Percentiles rank a stretch among this genome's conserved stretches.
Conservation (phyloP, 2,113 vertebrate species). For the Thinocorus orbignyianus region DNA sequence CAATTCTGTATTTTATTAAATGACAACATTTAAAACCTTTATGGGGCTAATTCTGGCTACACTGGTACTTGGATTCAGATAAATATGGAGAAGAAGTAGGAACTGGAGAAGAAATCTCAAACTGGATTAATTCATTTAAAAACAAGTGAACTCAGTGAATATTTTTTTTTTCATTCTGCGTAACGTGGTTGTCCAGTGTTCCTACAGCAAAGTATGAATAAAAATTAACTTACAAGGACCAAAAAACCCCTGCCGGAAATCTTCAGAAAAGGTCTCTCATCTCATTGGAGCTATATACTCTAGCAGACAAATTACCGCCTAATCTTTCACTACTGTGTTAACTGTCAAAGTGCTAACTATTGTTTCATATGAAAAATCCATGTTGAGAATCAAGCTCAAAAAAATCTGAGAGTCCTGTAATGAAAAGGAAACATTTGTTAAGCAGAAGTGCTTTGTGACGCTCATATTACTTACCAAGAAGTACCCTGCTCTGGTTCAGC, state of each 20-base stretch:
- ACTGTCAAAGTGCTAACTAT: neutral
- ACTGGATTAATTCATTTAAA: neutral
- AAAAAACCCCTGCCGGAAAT: neutral
- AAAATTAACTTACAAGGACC: neutral
- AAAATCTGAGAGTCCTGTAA: neutral
- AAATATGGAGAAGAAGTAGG: neutral
- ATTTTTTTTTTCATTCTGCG: neutral
- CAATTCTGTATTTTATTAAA: neutral
- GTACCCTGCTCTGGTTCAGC: neutral
- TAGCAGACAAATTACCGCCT: slow-evolving; percentile 15
- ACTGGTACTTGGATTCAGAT: neutral
- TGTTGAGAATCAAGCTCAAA: neutral
- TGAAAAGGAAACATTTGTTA: slow-evolving; percentile 15
- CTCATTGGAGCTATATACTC: neutral
- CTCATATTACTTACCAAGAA: neutral
- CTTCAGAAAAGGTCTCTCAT: neutral
- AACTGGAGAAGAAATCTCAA: neutral
- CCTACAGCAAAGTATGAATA: neutral
- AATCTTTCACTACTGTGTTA: slow-evolving; percentile 1
- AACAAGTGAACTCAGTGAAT: neutral
- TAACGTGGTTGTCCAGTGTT: neutral
- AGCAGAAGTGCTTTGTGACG: slow-evolving; percentile 1
- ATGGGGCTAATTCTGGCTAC: neutral
- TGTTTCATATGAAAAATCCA: slow-evolving; percentile 27
- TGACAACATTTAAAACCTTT: neutral